These are phyloP conservation scores for Dendrolimus punctatus DNA, from an alignment of 1,140 invertebrate genomes.

Conservation along the genomic window DNA sequence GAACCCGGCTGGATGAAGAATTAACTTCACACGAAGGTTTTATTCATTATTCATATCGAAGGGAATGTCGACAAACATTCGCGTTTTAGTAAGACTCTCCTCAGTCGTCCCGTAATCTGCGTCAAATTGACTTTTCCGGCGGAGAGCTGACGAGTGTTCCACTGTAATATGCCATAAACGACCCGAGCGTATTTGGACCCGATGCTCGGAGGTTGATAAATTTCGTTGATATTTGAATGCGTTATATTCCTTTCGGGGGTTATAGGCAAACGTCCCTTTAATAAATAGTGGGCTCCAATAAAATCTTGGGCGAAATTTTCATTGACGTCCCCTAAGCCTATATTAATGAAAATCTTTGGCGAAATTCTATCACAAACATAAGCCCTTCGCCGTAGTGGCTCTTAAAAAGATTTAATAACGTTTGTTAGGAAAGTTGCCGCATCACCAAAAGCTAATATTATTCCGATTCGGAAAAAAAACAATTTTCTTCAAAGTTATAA, in stretches of 20 bases:
- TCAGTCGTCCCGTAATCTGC: conserved; percentile 54
- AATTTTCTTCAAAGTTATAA: conserved; percentile 55
- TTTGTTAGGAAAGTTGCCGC: conserved; percentile 28
- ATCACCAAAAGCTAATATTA: conserved; percentile 38
- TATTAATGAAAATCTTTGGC: conserved; percentile 38
- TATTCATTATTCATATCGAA: conserved; percentile 38
- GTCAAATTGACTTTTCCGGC: conserved; percentile 60
- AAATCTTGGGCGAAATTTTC: conserved; percentile 23
- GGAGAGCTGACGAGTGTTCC: conserved; percentile 51
- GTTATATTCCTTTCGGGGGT: conserved; percentile 50
- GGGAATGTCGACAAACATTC: conserved; percentile 38
- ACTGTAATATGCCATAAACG: conserved; percentile 66
- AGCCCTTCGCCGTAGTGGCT: conserved; percentile 10
- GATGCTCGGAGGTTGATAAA: conserved; percentile 59
- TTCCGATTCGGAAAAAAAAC: conserved; percentile 46
- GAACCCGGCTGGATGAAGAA: neutral
- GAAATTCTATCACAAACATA: conserved; percentile 16
- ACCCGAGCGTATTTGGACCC: conserved; percentile 60
- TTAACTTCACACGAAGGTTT: conserved; percentile 13
- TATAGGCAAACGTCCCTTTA: conserved; percentile 41
- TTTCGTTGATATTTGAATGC: conserved; percentile 66
- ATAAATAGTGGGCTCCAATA: conserved; percentile 34
- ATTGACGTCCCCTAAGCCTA: conserved; percentile 30
- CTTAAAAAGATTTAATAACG: conserved; percentile 26
- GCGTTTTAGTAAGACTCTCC: conserved; percentile 49